These are phyloP conservation scores for Arizona elegans DNA, from an alignment of 2,113 vertebrate species.

Conservation along the genomic window DNA sequence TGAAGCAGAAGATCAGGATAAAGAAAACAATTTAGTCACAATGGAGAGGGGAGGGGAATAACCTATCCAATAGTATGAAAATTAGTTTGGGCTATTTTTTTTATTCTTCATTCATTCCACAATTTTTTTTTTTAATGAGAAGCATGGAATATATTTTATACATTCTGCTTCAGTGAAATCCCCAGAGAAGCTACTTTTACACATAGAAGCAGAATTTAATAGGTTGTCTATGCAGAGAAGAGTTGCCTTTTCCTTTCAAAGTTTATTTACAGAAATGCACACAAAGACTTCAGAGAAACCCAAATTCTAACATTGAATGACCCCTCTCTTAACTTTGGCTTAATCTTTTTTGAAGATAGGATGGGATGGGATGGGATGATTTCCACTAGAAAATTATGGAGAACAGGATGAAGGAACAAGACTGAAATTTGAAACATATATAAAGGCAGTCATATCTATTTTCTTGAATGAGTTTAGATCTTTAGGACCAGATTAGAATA, in stretches of 20 bases:
- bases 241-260: background rate
- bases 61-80: conserved; percentile 20
- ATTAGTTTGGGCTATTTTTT: conserved; percentile 42
- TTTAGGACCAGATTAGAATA: background rate
- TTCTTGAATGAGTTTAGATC: background rate
- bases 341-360: background rate
- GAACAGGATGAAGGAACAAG: background rate
- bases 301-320: background rate
- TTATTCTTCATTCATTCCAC: background rate
- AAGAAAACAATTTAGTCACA: conserved; percentile 22
- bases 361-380: background rate
- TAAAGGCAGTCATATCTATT: background rate
- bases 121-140: background rate
- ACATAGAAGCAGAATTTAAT: background rate
- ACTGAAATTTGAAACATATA: background rate
- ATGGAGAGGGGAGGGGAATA: background rate
- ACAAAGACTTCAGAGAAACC: background rate
- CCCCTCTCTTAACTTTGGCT: background rate
- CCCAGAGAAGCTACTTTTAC: background rate
- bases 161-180: background rate
- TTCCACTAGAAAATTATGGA: background rate
- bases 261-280: background rate
- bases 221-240: no score
- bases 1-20: conserved; percentile 38
- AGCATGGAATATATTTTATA: background rate